These are phyloP conservation scores for Habroteleia sp. DNA, from an alignment of 2,888 invertebrate genomes.

Conservation along the genomic window DNA sequence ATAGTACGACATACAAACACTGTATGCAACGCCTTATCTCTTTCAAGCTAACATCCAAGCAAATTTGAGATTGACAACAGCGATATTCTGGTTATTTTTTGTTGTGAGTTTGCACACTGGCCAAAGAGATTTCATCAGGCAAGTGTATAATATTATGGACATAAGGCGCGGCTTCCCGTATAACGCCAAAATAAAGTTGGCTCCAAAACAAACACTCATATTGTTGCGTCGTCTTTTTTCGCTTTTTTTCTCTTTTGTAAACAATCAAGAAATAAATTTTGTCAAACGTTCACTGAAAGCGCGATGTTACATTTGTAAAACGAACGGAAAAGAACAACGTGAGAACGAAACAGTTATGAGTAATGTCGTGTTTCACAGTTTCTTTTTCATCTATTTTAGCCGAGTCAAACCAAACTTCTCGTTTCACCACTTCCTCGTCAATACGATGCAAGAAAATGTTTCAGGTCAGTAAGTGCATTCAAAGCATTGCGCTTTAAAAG, in stretches of 20 bases:
- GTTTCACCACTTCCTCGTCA: slow-evolving; percentile 48
- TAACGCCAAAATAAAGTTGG: slow-evolving; percentile 6
- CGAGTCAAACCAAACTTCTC: slow-evolving; percentile 45
- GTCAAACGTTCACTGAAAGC: slow-evolving; percentile 2
- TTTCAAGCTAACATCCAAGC: slow-evolving; percentile 50
- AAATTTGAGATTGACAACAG: slow-evolving; percentile 57
- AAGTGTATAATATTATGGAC: slow-evolving; percentile 29
- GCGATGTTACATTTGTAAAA: slow-evolving; percentile 13
- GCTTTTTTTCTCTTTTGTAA: slow-evolving; percentile 1
- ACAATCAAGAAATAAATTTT: slow-evolving; percentile 32
- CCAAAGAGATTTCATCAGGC: slow-evolving; percentile 45
- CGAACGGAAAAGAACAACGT: slow-evolving; percentile 23
- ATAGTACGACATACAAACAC: slow-evolving; percentile 2
- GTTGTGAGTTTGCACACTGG: slow-evolving; percentile 24
- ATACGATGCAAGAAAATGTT: slow-evolving; percentile 43
- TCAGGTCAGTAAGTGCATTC: slow-evolving; percentile 56
- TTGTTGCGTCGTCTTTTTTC: slow-evolving; percentile 7
- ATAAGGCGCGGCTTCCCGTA: slow-evolving; percentile 8
- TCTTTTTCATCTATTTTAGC: slow-evolving; percentile 25
- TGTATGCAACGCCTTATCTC: slow-evolving; percentile 41
- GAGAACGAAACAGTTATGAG: slow-evolving; percentile 20
- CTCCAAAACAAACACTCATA: slow-evolving; percentile 19
- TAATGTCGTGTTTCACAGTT: slow-evolving; percentile 7
- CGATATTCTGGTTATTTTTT: slow-evolving; percentile 32
- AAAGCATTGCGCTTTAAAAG: slow-evolving; percentile 46